These are phyloP conservation scores for Halcyon senegalensis DNA, from an alignment of 2,113 vertebrate species.

Conservation along the genomic window DNA sequence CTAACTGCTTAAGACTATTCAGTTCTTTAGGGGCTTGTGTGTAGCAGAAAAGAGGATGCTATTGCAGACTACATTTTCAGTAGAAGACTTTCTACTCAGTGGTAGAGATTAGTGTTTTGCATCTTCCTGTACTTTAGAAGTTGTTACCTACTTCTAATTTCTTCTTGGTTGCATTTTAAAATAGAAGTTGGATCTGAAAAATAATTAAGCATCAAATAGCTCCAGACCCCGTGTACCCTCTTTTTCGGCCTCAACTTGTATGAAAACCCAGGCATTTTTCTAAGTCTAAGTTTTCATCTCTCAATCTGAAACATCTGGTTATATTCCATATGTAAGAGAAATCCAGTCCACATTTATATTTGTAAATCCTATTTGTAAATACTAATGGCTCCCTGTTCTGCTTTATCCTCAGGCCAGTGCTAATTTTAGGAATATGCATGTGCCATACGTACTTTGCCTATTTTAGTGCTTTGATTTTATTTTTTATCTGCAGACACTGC, in stretches of 20 bases:
- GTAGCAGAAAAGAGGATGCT: not conserved
- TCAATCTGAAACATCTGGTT: not conserved
- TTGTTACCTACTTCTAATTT: not conserved
- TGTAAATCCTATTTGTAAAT: not conserved
- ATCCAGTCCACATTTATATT: not conserved
- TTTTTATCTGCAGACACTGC: not conserved
- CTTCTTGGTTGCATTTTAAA: not conserved
- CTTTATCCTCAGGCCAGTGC: not conserved
- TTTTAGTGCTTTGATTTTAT: not conserved
- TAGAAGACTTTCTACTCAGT: not conserved
- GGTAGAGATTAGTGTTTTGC: not conserved
- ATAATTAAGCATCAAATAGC: not conserved
- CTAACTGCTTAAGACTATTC: not conserved
- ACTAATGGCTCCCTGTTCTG: not conserved
- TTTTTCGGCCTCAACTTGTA: not conserved
- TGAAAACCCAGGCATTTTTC: not conserved
- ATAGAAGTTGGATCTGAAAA: not conserved
- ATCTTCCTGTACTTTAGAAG: not conserved
- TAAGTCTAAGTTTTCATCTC: not conserved
- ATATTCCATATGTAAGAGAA: not conserved
- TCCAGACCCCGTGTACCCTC: not conserved
- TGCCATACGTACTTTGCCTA: not conserved
- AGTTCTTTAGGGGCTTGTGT: not conserved
- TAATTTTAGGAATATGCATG: not conserved
- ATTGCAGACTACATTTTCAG: not conserved